Percentiles rank a stretch among this genome's conserved stretches.
Evolutionary conservation across 2,113 vertebrate species (phyloP).

Genomic region (Cynocephalus volans): DNA sequence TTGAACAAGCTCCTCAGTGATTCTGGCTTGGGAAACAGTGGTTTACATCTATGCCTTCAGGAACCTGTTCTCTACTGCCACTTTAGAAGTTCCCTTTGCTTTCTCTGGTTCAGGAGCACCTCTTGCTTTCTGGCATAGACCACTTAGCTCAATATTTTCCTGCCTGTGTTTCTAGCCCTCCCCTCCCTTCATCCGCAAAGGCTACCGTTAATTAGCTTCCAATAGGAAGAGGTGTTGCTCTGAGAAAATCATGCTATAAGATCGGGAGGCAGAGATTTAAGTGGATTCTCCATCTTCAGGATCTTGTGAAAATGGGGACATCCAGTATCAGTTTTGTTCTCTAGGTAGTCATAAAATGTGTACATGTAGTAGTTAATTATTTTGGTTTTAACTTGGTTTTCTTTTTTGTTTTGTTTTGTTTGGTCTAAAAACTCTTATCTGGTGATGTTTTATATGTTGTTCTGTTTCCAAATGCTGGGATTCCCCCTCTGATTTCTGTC

Average conservation of each 20-base stretch:
- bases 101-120: neutral
- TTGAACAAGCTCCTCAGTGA: constrained; percentile 51
- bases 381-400: constrained; percentile 72
- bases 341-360: constrained; percentile 8
- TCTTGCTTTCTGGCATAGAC: constrained; percentile 39
- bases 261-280: constrained; percentile 49
- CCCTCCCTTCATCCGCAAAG: neutral
- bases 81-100: constrained; percentile 25
- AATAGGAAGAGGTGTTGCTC: neutral
- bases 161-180: neutral
- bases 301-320: neutral
- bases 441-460: constrained; percentile 43
- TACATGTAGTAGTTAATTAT: constrained; percentile 30
- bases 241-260: neutral
- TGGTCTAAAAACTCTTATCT: constrained; percentile 44
- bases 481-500: constrained; percentile 43
- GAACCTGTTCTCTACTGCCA: neutral
- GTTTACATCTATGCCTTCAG: neutral
- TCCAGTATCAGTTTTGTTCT: neutral
- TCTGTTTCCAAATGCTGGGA: constrained; percentile 57
- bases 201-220: constrained; percentile 56
- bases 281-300: neutral
- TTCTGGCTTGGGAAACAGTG: constrained; percentile 46
- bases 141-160: neutral
- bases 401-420: constrained; percentile 8